A percentile compares a stretch with the other conserved stretches of the same genome.
These are phyloP conservation scores for Harpalus rubripes DNA, from an alignment of 2,888 invertebrate species.

Conservation along the genomic window DNA sequence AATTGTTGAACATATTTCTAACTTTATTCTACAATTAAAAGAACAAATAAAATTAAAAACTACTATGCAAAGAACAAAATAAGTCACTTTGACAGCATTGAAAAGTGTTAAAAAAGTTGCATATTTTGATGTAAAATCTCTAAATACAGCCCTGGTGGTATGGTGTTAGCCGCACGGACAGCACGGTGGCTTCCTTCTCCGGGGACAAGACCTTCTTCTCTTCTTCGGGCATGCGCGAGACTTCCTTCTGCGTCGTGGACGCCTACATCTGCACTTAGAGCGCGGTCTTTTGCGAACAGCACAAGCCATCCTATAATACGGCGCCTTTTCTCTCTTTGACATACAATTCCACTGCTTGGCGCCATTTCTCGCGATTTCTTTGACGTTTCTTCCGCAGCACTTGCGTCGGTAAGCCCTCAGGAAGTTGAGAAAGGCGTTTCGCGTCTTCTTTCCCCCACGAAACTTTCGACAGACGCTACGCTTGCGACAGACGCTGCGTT, in stretches of 20 bases:
- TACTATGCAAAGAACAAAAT: no score
- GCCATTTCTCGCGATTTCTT: not conserved
- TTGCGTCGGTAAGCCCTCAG: not conserved
- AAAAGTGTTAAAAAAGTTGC: no score
- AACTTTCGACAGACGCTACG: not conserved
- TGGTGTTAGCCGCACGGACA: no score
- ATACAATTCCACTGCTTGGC: conserved; percentile 5
- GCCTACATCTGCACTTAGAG: not conserved
- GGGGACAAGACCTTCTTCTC: not conserved
- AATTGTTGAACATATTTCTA: no score
- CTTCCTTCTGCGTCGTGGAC: not conserved
- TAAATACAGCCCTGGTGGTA: no score
- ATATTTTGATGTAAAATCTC: no score
- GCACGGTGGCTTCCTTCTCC: not conserved
- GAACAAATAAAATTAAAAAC: no score
- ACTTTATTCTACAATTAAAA: no score
- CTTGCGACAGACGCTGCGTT: not conserved
- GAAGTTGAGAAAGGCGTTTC: conserved; percentile 13
- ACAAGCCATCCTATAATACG: conserved; percentile 4
- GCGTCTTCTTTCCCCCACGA: not conserved
- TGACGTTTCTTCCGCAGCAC: conserved; percentile 3
- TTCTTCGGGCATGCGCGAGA: conserved; percentile 5
- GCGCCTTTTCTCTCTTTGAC: not conserved
- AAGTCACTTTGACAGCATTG: no score
- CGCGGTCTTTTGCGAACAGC: not conserved